phyloP scores from a whole-genome alignment of 1,140 invertebrate genomes.

The Lepidostoma basale region DNA sequence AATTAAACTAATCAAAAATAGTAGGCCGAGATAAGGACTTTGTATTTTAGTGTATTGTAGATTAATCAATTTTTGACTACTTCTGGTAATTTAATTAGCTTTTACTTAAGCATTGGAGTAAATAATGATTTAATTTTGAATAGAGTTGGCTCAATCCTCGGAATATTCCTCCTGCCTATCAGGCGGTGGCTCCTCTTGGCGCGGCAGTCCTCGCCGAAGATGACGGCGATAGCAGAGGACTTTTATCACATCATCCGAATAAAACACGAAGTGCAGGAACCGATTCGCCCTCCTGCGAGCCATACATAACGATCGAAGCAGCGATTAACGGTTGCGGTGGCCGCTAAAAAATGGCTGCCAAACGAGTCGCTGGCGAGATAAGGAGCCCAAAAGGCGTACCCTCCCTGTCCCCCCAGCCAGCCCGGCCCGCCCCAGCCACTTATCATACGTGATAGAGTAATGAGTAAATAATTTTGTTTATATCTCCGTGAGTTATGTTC shows the following conservation, averaged over 20 bases:
- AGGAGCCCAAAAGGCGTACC: conserved; percentile 6
- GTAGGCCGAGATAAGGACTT: no score
- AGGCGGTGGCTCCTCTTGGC: no score
- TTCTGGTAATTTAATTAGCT: no score
- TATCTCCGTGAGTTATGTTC: conserved; percentile 24
- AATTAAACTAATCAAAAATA: no score
- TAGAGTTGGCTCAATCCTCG: no score
- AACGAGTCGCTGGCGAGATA: conserved; percentile 47
- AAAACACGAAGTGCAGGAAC: not conserved
- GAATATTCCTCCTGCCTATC: no score
- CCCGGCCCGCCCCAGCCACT: not conserved
- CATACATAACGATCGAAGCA: conserved; percentile 46
- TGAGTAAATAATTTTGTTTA: conserved; percentile 27
- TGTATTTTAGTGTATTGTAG: no score
- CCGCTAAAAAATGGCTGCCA: conserved; percentile 48
- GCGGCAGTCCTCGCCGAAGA: no score
- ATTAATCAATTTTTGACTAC: no score
- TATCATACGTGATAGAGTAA: conserved; percentile 28
- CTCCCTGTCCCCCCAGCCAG: not conserved
- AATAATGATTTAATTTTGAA: no score
- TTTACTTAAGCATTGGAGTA: no score
- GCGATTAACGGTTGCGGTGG: conserved; percentile 46
- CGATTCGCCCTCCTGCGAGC: conserved; percentile 27
- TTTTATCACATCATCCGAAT: conserved; percentile 1
- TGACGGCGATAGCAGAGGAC: no score